Conservation (phyloP, 2,888 invertebrate genomes). For the Eupithecia tripunctaria region DNA sequence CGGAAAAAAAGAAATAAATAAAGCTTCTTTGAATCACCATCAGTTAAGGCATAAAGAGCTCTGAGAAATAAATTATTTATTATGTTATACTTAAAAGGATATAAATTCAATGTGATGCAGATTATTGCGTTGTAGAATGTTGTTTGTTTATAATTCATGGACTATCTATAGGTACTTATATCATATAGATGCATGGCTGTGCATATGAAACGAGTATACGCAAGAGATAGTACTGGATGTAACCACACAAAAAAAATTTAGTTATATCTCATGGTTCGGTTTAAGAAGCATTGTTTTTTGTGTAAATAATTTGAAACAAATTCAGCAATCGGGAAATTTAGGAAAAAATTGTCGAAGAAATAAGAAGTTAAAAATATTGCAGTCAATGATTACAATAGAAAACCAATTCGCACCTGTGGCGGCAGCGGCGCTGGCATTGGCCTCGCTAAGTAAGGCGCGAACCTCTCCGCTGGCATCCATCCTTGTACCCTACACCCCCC, state of each 20-base stretch:
- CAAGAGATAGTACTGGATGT: background rate
- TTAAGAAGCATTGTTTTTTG: background rate
- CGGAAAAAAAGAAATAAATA: slow-evolving; percentile 29
- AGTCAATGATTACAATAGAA: background rate
- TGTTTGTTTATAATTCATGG: background rate
- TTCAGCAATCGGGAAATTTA: background rate
- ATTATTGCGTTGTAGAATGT: background rate
- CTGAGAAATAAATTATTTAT: background rate
- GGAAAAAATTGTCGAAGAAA: background rate
- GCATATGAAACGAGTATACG: no score
- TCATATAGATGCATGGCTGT: background rate
- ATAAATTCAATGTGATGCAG: background rate
- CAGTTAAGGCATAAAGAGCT: background rate
- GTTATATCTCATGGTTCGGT: background rate
- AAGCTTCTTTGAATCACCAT: background rate
- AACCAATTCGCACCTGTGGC: slow-evolving; percentile 67
- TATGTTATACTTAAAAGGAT: background rate
- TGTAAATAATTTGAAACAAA: background rate
- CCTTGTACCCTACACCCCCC: slow-evolving; percentile 71
- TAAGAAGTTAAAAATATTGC: background rate
- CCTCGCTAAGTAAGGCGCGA: slow-evolving; percentile 76
- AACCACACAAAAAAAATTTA: background rate
- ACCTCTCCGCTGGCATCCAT: slow-evolving; percentile 78
- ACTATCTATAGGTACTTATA: background rate
- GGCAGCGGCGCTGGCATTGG: slow-evolving; percentile 65